Evolutionary conservation across 1,140 invertebrate genomes (phyloP), one percentile per base, ranked within the genome.

Genomic region (Drosophila melanica): DNA sequence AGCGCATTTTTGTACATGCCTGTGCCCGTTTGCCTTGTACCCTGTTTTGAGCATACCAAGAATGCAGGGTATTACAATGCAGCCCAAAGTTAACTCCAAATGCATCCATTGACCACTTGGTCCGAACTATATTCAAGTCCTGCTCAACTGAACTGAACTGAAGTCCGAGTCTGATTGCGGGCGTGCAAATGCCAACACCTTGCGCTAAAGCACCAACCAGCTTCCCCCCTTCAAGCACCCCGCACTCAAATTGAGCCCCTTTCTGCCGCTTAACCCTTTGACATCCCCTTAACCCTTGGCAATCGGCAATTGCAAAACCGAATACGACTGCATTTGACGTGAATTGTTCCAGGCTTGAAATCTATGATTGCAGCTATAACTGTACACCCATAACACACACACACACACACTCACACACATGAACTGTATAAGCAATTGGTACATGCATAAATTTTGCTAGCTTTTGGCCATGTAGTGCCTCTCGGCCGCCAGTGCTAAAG

Each of bases 341-440:
- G 79, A 86, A 82, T 86, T 87, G 82, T 86, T 82, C 82, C 75
- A 80, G 69, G 69, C 72, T 79, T 79, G 82, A 86, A 86, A 86
- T 86, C 82, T 86, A 86, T 82, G 82, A 86, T 86, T 86, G 82
- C 82, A 79, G 82, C 84, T 79, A 86, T 86, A 87, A 79, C 82
- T 79, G 82, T 37, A 59, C 66, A 66, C 57, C 65, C 42, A 53
- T 54, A 44, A 75, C 55, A 71, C 35, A 47, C 45, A 45, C 45
- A 44, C 60, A 63, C 45, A 47, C 45, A 58, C 20, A 42, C 45
- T 18, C 45, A 11, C 53, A 65, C 47, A 20, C 20, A 33, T 23
- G 16, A 9, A 16, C 16, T 23, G 41, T 44, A 27, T 59, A 59
- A 59, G 57, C 42, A 59, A 59, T 59, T 59, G 57, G 57, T 18